A percentile compares a stretch with the other conserved stretches of the same genome.
phyloP scores from a whole-genome alignment of 2,888 invertebrate genomes.

The Resseliella maxima region DNA sequence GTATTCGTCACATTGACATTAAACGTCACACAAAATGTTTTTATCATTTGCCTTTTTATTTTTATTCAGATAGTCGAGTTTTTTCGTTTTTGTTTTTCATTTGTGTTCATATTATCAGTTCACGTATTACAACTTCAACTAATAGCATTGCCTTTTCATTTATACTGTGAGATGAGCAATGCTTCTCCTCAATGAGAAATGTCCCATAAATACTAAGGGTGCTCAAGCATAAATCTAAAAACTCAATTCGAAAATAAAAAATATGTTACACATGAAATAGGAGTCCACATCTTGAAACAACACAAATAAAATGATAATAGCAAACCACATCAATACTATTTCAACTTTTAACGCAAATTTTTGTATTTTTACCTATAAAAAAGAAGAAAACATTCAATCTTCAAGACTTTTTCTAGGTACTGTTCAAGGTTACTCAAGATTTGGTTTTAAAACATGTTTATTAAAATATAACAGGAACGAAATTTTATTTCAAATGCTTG shows the following conservation, averaged over 20 bases:
- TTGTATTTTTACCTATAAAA: too few relatives aligned
- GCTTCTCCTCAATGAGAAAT: neutral
- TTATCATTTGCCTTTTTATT: neutral
- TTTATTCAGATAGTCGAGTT: neutral
- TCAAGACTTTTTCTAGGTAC: too few relatives aligned
- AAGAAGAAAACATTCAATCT: too few relatives aligned
- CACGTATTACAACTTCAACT: neutral
- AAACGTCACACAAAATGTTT: conserved; percentile 34
- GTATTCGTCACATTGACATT: conserved; percentile 10
- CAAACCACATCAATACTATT: neutral
- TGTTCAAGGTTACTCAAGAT: too few relatives aligned
- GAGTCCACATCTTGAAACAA: neutral
- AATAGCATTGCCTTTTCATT: neutral
- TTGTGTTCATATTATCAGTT: neutral
- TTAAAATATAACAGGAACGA: neutral
- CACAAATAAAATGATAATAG: neutral
- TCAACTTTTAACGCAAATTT: too few relatives aligned
- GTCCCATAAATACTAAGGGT: conserved; percentile 42
- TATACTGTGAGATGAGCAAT: neutral
- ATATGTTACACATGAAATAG: neutral
- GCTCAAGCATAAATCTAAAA: neutral
- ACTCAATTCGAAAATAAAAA: neutral
- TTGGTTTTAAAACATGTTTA: neutral
- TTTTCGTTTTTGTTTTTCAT: neutral
- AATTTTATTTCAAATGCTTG: neutral